Evolutionary conservation across 2,888 invertebrate genomes (phyloP).

Genomic region (Sclerodermus sp.): DNA sequence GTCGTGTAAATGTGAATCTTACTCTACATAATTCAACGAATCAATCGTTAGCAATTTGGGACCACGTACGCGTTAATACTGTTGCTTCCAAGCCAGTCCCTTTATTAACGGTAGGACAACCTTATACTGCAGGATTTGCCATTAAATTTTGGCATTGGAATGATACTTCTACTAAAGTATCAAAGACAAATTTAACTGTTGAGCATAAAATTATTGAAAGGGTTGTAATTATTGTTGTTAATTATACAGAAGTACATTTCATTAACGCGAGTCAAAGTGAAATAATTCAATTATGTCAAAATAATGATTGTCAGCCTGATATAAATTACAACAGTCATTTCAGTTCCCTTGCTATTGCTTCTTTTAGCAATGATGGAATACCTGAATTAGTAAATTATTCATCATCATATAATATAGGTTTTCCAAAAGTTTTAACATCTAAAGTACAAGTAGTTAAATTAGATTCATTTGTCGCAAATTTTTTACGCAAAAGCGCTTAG

Average conservation of each 20-base stretch:
- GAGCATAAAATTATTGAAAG: constrained; percentile 65
- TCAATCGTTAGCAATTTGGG: constrained; percentile 62
- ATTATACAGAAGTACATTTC: constrained; percentile 71
- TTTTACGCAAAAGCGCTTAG: constrained; percentile 15
- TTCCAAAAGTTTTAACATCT: constrained; percentile 34
- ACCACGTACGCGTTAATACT: constrained; percentile 66
- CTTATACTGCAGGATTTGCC: constrained; percentile 72
- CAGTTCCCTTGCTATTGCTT: constrained; percentile 67
- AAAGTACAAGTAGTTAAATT: constrained; percentile 50
- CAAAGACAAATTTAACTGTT: constrained; percentile 13
- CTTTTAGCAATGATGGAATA: constrained; percentile 74
- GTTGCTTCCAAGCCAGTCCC: constrained; percentile 75
- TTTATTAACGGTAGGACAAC: constrained; percentile 59
- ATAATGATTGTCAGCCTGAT: constrained; percentile 71
- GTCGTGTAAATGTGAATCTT: constrained; percentile 59
- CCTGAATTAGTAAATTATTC: constrained; percentile 76
- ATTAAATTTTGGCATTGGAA: constrained; percentile 84
- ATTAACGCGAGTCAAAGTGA: constrained; percentile 81
- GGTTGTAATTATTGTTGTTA: constrained; percentile 77
- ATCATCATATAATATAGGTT: constrained; percentile 41
- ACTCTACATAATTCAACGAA: constrained; percentile 62
- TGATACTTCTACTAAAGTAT: constrained; percentile 26
- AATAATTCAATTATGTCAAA: constrained; percentile 71
- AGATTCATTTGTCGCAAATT: constrained; percentile 27
- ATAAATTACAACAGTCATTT: constrained; percentile 73